Conservation (phyloP, 2,888 invertebrate species). For the Chymomyza procnemis region DNA sequence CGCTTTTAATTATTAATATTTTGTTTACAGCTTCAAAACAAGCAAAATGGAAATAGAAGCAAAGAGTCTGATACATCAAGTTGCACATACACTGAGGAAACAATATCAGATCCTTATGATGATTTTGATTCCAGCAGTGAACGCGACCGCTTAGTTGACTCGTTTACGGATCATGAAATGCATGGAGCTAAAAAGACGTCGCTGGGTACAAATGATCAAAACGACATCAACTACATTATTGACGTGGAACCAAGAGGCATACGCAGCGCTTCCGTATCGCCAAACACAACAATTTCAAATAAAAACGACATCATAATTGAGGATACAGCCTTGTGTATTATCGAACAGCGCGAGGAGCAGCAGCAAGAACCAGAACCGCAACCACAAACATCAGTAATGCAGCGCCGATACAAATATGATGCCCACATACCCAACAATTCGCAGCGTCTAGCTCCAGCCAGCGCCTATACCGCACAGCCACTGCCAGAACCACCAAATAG, state of each 20-base stretch:
- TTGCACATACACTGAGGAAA: constrained; percentile 19
- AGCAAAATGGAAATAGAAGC: background rate
- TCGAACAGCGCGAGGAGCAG: constrained; percentile 36
- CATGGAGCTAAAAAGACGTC: background rate
- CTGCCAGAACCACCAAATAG: constrained; percentile 18
- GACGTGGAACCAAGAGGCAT: background rate
- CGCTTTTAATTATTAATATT: background rate
- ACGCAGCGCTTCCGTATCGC: background rate
- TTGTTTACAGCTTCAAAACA: background rate
- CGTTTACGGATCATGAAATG: background rate
- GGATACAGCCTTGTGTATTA: constrained; percentile 35
- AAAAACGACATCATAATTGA: constrained; percentile 46
- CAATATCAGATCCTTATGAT: constrained; percentile 45
- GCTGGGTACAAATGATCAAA: background rate
- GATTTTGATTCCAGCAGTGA: constrained; percentile 20
- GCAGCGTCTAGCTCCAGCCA: constrained; percentile 27
- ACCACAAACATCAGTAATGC: background rate
- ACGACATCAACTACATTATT: background rate
- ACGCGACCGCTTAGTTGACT: background rate
- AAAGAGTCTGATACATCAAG: background rate
- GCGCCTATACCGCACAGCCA: constrained; percentile 33
- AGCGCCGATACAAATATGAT: constrained; percentile 32
- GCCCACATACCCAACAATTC: background rate
- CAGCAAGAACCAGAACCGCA: constrained; percentile 13
- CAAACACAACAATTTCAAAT: background rate